Conservation (phyloP, 2,797 vertebrate genomes). For the Myotis pilosus region DNA sequence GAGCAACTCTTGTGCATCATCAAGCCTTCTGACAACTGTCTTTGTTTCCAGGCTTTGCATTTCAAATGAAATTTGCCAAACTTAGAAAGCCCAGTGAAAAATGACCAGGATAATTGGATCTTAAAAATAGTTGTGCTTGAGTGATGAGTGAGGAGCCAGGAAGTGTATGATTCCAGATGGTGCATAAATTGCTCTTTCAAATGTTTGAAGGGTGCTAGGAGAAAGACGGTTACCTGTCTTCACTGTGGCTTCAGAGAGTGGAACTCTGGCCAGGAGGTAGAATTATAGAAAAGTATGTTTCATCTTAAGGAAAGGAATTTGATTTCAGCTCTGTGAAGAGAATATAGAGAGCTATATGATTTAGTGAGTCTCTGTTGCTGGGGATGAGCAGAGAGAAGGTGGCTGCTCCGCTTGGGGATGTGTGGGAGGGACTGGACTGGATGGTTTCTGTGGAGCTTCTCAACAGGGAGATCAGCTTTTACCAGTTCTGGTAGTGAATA, state of each 20-base stretch:
- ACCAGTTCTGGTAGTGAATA: not conserved
- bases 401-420: not conserved
- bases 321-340: not conserved
- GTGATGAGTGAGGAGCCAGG: not conserved
- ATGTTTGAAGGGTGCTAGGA: not conserved
- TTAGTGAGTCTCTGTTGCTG: rapidly evolving
- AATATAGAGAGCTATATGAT: not conserved
- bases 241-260: not conserved
- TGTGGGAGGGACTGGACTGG: no score
- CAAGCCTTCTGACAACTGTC: not conserved
- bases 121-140: not conserved
- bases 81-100: not conserved
- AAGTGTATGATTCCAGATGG: not conserved
- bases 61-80: not conserved
- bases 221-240: not conserved
- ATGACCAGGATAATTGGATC: not conserved
- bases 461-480: not conserved
- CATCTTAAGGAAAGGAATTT: not conserved
- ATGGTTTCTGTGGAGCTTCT: not conserved
- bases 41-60: not conserved
- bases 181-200: not conserved
- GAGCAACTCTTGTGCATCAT: not conserved
- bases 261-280: not conserved
- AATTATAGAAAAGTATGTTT: not conserved
- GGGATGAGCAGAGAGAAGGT: not conserved